Conservation (phyloP, 2,888 invertebrate genomes). For the Perizoma flavofasciatum region DNA sequence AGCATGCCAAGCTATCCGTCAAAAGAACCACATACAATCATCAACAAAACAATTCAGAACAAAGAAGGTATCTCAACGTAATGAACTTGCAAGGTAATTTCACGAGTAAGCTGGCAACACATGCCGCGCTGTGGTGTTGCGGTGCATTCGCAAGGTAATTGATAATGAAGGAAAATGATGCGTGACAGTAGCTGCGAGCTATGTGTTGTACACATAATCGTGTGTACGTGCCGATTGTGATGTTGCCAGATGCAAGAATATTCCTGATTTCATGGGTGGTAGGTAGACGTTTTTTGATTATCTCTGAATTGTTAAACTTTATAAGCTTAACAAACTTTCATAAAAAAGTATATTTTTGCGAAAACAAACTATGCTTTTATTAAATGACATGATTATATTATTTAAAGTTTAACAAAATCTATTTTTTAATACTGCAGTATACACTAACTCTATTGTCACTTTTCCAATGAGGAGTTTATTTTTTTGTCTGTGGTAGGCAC, state of each 20-base stretch:
- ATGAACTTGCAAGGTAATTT: constrained; percentile 33
- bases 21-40: constrained; percentile 18
- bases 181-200: constrained; percentile 79
- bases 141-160: constrained; percentile 69
- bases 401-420: no score
- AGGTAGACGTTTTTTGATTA: no score
- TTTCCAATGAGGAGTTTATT: no score
- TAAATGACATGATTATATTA: no score
- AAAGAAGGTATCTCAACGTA: constrained; percentile 18
- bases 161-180: constrained; percentile 80
- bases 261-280: constrained; percentile 21
- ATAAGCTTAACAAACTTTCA: not conserved
- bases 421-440: no score
- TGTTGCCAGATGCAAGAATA: constrained; percentile 44
- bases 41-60: constrained; percentile 23
- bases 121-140: constrained; percentile 50
- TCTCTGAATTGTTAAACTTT: no score
- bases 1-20: no score
- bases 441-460: no score
- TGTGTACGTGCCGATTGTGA: constrained; percentile 48
- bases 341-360: not conserved
- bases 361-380: not conserved
- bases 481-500: no score
- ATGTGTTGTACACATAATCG: constrained; percentile 63
- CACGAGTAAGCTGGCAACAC: constrained; percentile 54